Evolutionary conservation across 2,888 invertebrate genomes (phyloP).

Genomic region (Cetonia aurata): DNA sequence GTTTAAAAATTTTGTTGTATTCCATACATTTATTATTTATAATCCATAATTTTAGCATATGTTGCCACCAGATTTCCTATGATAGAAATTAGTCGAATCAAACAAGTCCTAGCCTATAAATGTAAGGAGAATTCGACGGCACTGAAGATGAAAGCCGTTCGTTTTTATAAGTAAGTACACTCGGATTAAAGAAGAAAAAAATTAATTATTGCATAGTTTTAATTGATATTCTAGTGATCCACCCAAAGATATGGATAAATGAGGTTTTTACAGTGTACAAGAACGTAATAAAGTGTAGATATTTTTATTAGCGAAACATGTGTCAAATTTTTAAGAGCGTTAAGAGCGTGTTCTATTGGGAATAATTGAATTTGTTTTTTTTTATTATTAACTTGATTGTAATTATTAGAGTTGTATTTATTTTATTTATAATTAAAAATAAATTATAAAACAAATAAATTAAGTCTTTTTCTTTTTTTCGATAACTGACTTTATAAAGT

Average conservation of each 20-base stretch:
- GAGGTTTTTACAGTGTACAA: slow-evolving; percentile 13
- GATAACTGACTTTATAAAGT: too few species aligned
- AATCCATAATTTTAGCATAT: slow-evolving; percentile 69
- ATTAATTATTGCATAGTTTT: background rate
- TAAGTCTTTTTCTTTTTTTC: background rate
- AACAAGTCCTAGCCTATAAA: slow-evolving; percentile 82
- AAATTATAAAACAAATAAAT: slow-evolving; percentile 7
- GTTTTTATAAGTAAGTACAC: slow-evolving; percentile 68
- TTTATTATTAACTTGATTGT: slow-evolving; percentile 33
- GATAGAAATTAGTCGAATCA: slow-evolving; percentile 81
- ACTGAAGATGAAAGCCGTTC: slow-evolving; percentile 79
- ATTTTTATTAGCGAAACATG: slow-evolving; percentile 40
- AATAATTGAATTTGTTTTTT: slow-evolving; percentile 3
- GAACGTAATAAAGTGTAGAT: slow-evolving; percentile 39
- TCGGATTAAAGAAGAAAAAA: background rate
- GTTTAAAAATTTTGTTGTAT: background rate
- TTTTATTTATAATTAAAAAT: slow-evolving; percentile 37
- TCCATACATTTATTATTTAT: background rate
- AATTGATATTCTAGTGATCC: slow-evolving; percentile 38
- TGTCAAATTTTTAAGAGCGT: slow-evolving; percentile 37
- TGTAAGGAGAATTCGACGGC: slow-evolving; percentile 84
- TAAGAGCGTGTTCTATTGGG: slow-evolving; percentile 5
- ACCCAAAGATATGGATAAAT: slow-evolving; percentile 43
- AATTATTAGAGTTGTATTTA: slow-evolving; percentile 38
- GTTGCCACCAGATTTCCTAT: slow-evolving; percentile 80